Conservation (phyloP, 2,113 vertebrate genomes). For the Pygoscelis antarcticus region DNA sequence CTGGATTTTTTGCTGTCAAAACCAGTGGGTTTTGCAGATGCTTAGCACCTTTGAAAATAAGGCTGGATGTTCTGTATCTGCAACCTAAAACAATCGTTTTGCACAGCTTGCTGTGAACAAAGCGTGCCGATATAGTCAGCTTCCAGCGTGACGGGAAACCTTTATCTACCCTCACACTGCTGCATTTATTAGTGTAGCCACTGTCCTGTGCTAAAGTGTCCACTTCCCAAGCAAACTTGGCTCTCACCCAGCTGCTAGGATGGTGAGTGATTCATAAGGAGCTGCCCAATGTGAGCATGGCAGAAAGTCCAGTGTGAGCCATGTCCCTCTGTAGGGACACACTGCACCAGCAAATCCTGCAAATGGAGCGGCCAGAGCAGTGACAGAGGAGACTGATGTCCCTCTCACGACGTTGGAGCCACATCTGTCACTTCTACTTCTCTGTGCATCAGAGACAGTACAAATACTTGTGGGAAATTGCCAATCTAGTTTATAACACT, state of each 20-base stretch:
- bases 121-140: rapidly evolving
- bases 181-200: background rate
- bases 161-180: background rate
- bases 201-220: background rate
- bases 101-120: background rate
- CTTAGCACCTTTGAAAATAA: background rate
- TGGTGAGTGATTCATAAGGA: rapidly evolving
- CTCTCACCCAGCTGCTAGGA: background rate
- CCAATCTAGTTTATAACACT: background rate
- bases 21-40: background rate
- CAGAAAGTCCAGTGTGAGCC: background rate
- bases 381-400: background rate
- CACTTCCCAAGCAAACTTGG: background rate
- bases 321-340: rapidly evolving
- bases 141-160: background rate
- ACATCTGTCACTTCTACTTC: background rate
- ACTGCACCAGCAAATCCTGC: background rate
- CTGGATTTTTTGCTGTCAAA: background rate
- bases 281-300: rapidly evolving
- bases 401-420: background rate
- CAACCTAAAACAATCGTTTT: background rate
- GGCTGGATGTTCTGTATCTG: background rate
- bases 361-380: background rate
- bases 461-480: background rate
- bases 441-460: background rate